These are phyloP conservation scores for Megalurothrips usitatus DNA, from an alignment of 2,888 invertebrate genomes.

Conservation along the genomic window DNA sequence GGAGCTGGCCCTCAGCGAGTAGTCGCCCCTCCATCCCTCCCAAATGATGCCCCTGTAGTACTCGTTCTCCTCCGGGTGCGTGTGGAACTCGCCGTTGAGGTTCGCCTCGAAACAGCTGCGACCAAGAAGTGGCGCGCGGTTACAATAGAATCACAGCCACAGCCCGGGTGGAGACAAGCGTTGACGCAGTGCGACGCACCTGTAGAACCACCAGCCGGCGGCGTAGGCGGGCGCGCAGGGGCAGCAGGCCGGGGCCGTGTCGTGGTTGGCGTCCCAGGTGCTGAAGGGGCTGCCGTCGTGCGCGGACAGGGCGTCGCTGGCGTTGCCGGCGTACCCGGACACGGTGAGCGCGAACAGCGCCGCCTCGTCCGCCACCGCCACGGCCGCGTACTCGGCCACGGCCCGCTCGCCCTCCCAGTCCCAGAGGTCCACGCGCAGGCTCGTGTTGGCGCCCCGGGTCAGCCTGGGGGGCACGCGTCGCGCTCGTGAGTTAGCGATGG, in stretches of 20 bases:
- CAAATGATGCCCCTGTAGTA: constrained; percentile 54
- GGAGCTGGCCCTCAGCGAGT: constrained; percentile 50
- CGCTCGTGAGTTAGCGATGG: too few relatives aligned
- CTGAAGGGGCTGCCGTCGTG: constrained; percentile 53
- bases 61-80: constrained; percentile 47
- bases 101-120: constrained; percentile 56
- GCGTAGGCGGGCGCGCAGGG: constrained; percentile 54
- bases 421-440: constrained; percentile 51
- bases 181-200: constrained; percentile 42
- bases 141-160: background rate
- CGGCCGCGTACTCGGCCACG: constrained; percentile 52
- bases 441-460: constrained; percentile 46
- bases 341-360: constrained; percentile 50
- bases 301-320: constrained; percentile 52
- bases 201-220: constrained; percentile 60
- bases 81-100: constrained; percentile 53
- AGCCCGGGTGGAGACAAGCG: too few relatives aligned
- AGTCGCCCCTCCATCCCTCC: constrained; percentile 57
- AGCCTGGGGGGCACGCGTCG: constrained; percentile 40
- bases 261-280: constrained; percentile 50
- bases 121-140: constrained; percentile 27
- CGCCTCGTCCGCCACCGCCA: constrained; percentile 46
- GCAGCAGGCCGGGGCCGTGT: constrained; percentile 51
- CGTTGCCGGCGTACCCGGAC: constrained; percentile 51
- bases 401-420: constrained; percentile 49